Conservation (phyloP, 2,888 invertebrate genomes). For the Apodemia mormo region DNA sequence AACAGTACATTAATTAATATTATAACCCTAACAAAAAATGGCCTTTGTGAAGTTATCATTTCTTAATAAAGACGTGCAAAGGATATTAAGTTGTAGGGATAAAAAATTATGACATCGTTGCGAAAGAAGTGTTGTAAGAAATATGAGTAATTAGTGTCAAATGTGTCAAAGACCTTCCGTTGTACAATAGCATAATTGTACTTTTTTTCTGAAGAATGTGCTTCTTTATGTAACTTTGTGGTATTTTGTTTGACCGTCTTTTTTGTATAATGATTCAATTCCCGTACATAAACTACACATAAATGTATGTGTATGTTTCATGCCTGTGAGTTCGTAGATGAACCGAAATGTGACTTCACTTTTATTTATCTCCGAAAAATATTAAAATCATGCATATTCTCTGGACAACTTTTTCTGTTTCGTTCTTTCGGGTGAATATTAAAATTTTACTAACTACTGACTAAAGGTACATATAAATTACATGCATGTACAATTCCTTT, state of each 20-base stretch:
- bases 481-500: too few relatives aligned
- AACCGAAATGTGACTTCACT: too few relatives aligned
- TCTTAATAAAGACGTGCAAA: constrained; percentile 34
- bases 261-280: neutral
- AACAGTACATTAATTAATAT: neutral
- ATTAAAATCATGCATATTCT: too few relatives aligned
- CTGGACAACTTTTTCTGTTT: too few relatives aligned
- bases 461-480: too few relatives aligned
- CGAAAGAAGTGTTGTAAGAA: constrained; percentile 37
- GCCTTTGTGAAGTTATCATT: constrained; percentile 45
- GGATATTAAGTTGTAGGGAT: constrained; percentile 39
- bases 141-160: constrained; percentile 36
- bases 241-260: constrained; percentile 1
- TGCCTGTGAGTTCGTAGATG: too few relatives aligned
- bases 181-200: constrained; percentile 38
- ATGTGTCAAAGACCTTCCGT: constrained; percentile 38
- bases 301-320: too few relatives aligned
- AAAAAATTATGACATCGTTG: constrained; percentile 45
- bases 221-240: constrained; percentile 9
- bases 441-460: too few relatives aligned
- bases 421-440: too few relatives aligned
- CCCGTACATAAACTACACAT: neutral
- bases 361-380: too few relatives aligned
- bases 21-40: constrained; percentile 39
- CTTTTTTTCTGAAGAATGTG: constrained; percentile 20